A percentile compares a stretch with the other conserved stretches of the same genome.
Conservation (phyloP, 1,140 invertebrate genomes). For the Aphis gossypii region DNA sequence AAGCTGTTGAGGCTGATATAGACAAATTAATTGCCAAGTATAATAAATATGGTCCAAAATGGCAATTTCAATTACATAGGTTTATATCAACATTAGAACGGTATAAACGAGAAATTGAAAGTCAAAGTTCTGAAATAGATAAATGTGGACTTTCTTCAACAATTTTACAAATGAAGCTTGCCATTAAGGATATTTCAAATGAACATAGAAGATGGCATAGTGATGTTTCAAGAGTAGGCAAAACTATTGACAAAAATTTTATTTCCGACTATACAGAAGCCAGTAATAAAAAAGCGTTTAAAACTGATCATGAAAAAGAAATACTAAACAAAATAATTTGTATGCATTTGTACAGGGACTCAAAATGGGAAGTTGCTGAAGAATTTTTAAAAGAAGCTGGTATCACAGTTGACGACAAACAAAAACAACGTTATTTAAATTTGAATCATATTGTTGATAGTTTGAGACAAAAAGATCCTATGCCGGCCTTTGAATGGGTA, state of each 20-base stretch:
- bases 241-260: conserved; percentile 86
- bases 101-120: conserved; percentile 38
- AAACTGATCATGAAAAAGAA: conserved; percentile 66
- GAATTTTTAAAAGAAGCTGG: conserved; percentile 73
- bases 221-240: conserved; percentile 96
- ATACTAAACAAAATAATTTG: conserved; percentile 55
- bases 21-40: conserved; percentile 89
- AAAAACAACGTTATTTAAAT: conserved; percentile 85
- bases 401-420: conserved; percentile 73
- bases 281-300: conserved; percentile 81
- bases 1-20: conserved; percentile 90
- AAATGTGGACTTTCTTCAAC: conserved; percentile 44
- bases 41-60: conserved; percentile 64
- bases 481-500: conserved; percentile 83
- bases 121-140: conserved; percentile 46
- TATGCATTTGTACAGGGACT: conserved; percentile 49
- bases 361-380: conserved; percentile 56
- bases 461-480: conserved; percentile 78
- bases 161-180: conserved; percentile 71
- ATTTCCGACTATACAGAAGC: conserved; percentile 74
- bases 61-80: conserved; percentile 47
- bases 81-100: conserved; percentile 49
- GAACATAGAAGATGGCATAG: conserved; percentile 84
- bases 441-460: conserved; percentile 85
- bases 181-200: conserved; percentile 77